Base-by-base conservation (phyloP, 1,140 invertebrate species). In the Drosophila fuyamai region DNA sequence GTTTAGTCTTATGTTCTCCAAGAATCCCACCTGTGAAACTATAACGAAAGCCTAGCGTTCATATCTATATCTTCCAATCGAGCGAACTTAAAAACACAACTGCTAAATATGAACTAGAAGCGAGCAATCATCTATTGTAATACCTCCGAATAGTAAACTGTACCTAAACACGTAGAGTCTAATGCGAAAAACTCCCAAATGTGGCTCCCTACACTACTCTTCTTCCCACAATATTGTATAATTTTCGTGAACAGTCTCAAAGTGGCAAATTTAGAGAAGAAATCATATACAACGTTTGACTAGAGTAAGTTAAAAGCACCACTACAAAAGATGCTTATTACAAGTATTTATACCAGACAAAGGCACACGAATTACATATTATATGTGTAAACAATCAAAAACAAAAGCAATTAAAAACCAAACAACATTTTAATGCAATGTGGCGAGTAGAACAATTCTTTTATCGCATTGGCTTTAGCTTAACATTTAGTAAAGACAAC, bases 91-190 rank as follows among this genome's bases (percentile, higher is more conserved):
- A 38, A 54, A 38, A 54, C 63, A 47, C 58, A 65, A 59, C 43
- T 61, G 53, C 72, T 62, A 66, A 56, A 51, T 27, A 50, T 48
- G 56, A 32, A 51, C 27, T 35, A 5, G 5, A 35, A 35, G 59
- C 38, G 79, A 86, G 68, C 82, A 88, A 88, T 88, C 81, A 88
- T 76, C 78, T 85, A 70, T 71, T 71, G 38, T 68, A 82, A 90
- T 90, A 90, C 86, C 86, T 90, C 86, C 86, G 76, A 90, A 58
- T 81, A 82, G 77, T 61, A 67, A 68, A 66, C 76, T 81, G 86
- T 90, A 90, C 86, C 86, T 90, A 76, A 88, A 70, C 68, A 66
- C 58, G 54, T 65, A 73, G 65, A 13, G 74, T 65, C 47, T 62
- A 62, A 63, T 62, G 35, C 53, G 41, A 76, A 56, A 47, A 61